Percentiles rank a stretch among this genome's conserved stretches.
phyloP scores from a whole-genome alignment of 2,888 invertebrate genomes.

The Cheiracanthium punctorium region DNA sequence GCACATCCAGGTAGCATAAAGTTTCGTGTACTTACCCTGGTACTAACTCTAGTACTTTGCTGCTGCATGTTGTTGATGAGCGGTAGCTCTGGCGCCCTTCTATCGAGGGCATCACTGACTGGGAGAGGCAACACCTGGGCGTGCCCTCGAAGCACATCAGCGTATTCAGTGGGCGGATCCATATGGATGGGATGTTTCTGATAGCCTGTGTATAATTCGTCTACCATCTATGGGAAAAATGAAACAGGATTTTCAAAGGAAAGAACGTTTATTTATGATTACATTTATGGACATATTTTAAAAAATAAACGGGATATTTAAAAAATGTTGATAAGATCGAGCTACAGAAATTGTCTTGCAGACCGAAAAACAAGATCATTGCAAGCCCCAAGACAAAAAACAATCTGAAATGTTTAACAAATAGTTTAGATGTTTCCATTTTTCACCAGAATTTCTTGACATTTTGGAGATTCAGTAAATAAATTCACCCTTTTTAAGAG shows the following conservation, averaged over 20 bases:
- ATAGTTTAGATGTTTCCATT: too few relatives aligned
- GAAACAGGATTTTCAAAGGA: not conserved
- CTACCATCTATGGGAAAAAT: slow-evolving; percentile 34
- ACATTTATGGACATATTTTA: too few relatives aligned
- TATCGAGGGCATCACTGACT: slow-evolving; percentile 64
- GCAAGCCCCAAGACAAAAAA: too few relatives aligned
- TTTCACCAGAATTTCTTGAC: too few relatives aligned
- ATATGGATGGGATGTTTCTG: slow-evolving; percentile 59
- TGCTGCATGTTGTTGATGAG: slow-evolving; percentile 66
- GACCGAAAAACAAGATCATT: not conserved
- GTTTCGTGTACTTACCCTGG: too few relatives aligned
- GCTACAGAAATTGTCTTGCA: too few relatives aligned
- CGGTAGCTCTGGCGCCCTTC: slow-evolving; percentile 60
- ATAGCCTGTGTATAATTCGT: slow-evolving; percentile 61
- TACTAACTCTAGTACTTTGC: slow-evolving; percentile 61
- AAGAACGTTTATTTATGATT: not conserved
- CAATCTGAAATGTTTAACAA: too few relatives aligned
- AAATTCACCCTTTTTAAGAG: too few relatives aligned
- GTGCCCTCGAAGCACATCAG: slow-evolving; percentile 48
- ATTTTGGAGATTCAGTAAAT: too few relatives aligned
- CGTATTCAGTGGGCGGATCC: slow-evolving; percentile 65
- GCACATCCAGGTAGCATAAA: too few relatives aligned
- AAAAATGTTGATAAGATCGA: too few relatives aligned
- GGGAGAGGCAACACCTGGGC: slow-evolving; percentile 59
- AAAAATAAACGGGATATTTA: too few relatives aligned